Evolutionary conservation across 2,797 vertebrate species (phyloP).

Genomic region (Cuniculus paca): DNA sequence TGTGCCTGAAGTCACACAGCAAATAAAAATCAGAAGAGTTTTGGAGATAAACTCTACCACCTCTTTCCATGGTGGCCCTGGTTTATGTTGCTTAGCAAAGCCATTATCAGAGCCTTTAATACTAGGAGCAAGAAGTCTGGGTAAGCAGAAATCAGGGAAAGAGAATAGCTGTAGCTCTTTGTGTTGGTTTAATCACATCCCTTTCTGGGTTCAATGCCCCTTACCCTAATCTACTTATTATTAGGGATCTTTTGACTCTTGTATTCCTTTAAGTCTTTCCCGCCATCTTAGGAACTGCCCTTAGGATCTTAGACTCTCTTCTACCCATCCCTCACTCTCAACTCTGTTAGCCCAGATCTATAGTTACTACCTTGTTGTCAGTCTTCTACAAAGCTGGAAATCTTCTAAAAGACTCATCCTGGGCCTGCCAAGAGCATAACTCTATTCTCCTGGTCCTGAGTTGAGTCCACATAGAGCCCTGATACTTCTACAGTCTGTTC

Average conservation of each 20-base stretch:
- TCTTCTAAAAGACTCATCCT: neutral
- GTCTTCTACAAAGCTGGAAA: neutral
- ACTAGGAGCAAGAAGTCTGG: neutral
- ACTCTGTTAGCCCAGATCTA: neutral
- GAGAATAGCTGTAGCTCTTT: neutral
- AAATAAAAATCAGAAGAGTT: neutral
- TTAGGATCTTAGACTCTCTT: neutral
- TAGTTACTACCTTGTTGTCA: neutral
- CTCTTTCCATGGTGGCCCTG: neutral
- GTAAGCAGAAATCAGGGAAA: neutral
- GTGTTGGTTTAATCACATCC: neutral
- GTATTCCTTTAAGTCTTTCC: neutral
- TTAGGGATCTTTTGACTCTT: neutral
- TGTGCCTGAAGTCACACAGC: neutral
- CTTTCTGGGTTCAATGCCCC: neutral
- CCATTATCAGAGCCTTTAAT: neutral
- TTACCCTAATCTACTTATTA: neutral
- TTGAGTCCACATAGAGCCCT: neutral
- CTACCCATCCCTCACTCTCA: neutral
- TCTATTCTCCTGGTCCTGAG: neutral
- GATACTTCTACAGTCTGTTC: neutral
- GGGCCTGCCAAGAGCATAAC: neutral
- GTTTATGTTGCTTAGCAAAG: neutral
- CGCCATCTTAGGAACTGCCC: neutral
- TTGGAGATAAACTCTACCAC: neutral